Base-by-base conservation (phyloP, 2,113 vertebrate genomes). In the Todiramphus saurophagus region DNA sequence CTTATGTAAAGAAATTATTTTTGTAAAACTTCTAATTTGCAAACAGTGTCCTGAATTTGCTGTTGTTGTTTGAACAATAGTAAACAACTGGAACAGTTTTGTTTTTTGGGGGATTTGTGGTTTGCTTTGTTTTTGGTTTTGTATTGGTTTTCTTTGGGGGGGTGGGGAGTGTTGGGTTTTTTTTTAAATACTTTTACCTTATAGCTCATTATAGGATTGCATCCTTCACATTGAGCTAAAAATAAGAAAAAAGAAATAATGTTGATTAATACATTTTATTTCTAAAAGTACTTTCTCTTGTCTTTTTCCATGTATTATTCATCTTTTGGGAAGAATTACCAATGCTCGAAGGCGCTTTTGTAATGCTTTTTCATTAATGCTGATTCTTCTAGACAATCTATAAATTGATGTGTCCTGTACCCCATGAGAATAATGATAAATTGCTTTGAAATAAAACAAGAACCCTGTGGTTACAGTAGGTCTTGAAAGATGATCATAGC, bases 261-360 rank as follows among this genome's bases (percentile, higher is more conserved):
- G n/a, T 70, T 97, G 69, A 80, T 64, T 35, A 92, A 89, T 92
- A 35, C 80, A 16, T 90, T 81, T 81, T 31, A 69, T 74, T 90
- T 90, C 35, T 87, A 15, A 74, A 85, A 76, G 43, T 53, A 3
- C 86, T 46, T 89, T 96, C 24, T 92, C 7, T 87, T 91, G 19
- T 76, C 35, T 92, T 96, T 96, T 93, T 50, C 41, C 50, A 63
- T 78, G 39, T 90, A 59, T 95, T 94, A 81, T 76, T 93, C 39
- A 56, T 78, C 74, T 89, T 92, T 67, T 64, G 31, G 41, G 27
- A 83, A 69, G 39, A 80, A 62, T 27, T 18, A 31, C 68, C 51
- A 56, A 12, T 75, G 33, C 72, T 88, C 81, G 62, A 66, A 59
- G 53, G 66, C 82, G 50, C 35, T 33, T 93, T 85, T 80, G 18